These are phyloP conservation scores for Laterallus jamaicensis DNA, from an alignment of 2,113 vertebrate species.

Conservation along the genomic window DNA sequence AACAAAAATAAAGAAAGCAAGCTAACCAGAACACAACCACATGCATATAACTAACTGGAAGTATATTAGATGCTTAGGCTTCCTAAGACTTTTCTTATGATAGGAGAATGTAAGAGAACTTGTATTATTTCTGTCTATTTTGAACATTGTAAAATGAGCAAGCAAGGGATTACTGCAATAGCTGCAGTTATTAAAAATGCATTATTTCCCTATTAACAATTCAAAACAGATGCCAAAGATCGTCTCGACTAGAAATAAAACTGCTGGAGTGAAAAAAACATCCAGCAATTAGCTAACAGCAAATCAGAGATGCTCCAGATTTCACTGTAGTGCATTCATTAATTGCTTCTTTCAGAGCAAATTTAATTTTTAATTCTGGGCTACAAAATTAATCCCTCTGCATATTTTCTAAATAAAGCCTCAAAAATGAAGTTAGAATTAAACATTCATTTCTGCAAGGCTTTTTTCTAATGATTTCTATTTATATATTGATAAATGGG, in stretches of 20 bases:
- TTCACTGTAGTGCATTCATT: conserved; percentile 37
- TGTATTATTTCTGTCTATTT: not conserved
- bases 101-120: not conserved
- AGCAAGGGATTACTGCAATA: conserved; percentile 8
- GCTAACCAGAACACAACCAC: not conserved
- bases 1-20: not conserved
- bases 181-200: conserved; percentile 59
- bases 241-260: conserved; percentile 30
- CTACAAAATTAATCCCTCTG: conserved; percentile 42
- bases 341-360: conserved; percentile 35
- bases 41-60: not conserved
- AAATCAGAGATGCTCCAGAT: conserved; percentile 22
- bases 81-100: not conserved
- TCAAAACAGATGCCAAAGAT: conserved; percentile 60
- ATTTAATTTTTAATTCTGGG: conserved; percentile 54
- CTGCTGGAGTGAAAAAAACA: conserved; percentile 47
- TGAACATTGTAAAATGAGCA: not conserved
- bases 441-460: not conserved
- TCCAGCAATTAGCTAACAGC: conserved; percentile 37
- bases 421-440: conserved; percentile 31
- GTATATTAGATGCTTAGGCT: not conserved
- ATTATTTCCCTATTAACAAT: conserved; percentile 53
- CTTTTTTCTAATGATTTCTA: conserved; percentile 24
- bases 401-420: conserved; percentile 48
- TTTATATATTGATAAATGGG: conserved; percentile 27